These are phyloP conservation scores for Chlorodrepanis virens DNA, from an alignment of 2,113 vertebrate genomes.

Conservation along the genomic window DNA sequence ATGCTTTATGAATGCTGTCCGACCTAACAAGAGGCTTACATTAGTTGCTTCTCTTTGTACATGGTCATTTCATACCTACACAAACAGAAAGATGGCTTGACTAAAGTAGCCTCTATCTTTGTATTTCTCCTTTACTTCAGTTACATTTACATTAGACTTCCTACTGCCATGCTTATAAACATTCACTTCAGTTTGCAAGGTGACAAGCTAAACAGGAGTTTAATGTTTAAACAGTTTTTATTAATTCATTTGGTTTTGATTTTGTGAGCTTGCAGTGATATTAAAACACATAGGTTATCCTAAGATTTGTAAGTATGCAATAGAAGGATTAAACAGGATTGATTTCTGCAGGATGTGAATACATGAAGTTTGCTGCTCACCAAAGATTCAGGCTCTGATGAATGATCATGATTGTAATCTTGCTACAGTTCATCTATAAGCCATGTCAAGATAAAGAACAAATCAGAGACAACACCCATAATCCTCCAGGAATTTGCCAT, in stretches of 20 bases:
- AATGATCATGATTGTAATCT: slow-evolving; percentile 21
- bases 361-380: neutral
- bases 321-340: slow-evolving; percentile 11
- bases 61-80: neutral
- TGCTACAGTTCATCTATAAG: neutral
- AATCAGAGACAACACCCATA: neutral
- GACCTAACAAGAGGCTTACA: neutral
- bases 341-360: slow-evolving; percentile 9
- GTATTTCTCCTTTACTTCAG: neutral
- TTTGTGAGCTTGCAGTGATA: neutral
- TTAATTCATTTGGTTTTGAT: slow-evolving; percentile 21
- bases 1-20: neutral
- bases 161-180: neutral
- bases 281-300: neutral
- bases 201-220: neutral
- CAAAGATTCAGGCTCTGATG: neutral
- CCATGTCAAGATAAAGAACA: slow-evolving; percentile 25
- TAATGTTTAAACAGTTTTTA: slow-evolving; percentile 1
- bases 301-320: slow-evolving; percentile 20
- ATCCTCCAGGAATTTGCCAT: neutral
- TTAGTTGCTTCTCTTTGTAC: neutral
- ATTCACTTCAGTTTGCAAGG: neutral
- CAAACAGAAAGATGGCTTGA: neutral
- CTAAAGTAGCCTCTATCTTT: neutral
- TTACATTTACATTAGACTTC: neutral